Conservation (phyloP, 2,888 invertebrate genomes). For the Tinea trinotella region DNA sequence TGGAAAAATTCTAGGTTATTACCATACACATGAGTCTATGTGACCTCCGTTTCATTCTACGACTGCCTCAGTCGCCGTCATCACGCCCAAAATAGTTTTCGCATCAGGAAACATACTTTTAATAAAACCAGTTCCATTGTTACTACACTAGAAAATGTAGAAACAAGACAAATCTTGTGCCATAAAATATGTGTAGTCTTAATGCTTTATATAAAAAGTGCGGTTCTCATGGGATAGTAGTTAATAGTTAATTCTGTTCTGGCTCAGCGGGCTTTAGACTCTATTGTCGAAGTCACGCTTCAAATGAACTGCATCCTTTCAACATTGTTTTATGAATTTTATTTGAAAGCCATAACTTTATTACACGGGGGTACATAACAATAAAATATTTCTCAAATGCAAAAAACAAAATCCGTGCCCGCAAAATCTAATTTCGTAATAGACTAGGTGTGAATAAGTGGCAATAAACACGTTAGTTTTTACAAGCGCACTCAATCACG, state of each 20-base stretch:
- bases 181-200: background rate
- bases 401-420: background rate
- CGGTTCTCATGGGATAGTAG: constrained; percentile 14
- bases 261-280: constrained; percentile 15
- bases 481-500: constrained; percentile 13
- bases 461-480: constrained; percentile 18
- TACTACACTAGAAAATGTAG: background rate
- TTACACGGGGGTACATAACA: background rate
- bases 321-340: constrained; percentile 11
- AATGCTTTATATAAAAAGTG: constrained; percentile 10
- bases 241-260: background rate
- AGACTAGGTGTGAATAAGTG: constrained; percentile 18
- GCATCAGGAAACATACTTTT: background rate
- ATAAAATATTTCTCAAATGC: background rate
- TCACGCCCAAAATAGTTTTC: background rate
- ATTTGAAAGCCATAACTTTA: background rate
- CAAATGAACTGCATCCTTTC: constrained; percentile 13
- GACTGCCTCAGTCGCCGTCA: too few species aligned
- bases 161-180: background rate
- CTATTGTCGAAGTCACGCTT: constrained; percentile 18
- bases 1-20: background rate
- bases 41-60: background rate
- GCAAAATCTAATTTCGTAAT: constrained; percentile 16
- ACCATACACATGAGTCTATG: background rate
- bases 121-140: constrained; percentile 16